Conservation (phyloP, 1,140 invertebrate genomes). For the Panagrolaimus sp. region DNA sequence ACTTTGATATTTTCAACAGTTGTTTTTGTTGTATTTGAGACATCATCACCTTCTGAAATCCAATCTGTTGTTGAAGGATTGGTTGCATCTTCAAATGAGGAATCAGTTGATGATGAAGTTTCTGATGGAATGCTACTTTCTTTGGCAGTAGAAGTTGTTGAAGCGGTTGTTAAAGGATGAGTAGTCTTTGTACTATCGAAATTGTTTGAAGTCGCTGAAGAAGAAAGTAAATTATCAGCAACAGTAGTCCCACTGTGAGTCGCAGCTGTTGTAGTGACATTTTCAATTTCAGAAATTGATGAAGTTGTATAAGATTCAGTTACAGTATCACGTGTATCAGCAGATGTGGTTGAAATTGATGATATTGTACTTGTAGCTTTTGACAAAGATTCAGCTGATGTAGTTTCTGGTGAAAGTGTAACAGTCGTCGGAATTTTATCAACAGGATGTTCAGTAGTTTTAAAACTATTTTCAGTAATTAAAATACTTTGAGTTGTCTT, state of each 20-base stretch:
- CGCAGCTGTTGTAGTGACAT: neutral
- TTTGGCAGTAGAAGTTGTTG: no score
- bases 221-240: neutral
- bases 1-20: no score
- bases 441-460: neutral
- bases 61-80: no score
- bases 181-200: neutral
- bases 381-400: neutral
- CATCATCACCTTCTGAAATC: no score
- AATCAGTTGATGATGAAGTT: neutral
- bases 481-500: neutral
- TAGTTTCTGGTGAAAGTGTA: neutral
- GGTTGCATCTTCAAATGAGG: no score
- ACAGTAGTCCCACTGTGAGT: neutral
- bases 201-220: neutral
- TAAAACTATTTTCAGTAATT: neutral
- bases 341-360: neutral
- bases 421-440: neutral
- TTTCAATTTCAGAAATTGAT: neutral
- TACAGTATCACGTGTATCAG: neutral
- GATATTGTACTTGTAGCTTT: neutral
- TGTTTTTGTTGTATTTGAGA: no score
- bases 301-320: neutral
- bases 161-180: neutral
- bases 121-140: no score